These are phyloP conservation scores for Drosophila ustulata DNA, from an alignment of 2,888 invertebrate genomes.

Conservation along the genomic window DNA sequence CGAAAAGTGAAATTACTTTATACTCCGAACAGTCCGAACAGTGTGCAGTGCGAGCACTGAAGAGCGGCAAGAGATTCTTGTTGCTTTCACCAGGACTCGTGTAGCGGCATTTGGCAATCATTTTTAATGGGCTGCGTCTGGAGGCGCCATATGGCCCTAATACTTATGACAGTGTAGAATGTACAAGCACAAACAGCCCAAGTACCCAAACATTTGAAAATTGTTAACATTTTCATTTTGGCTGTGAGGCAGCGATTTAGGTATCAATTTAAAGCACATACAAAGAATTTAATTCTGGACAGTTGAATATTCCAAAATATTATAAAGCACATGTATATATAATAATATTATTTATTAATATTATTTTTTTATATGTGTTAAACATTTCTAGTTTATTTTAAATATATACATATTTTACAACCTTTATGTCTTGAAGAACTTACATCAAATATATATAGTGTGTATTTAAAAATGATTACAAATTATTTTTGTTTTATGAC, in stretches of 20 bases:
- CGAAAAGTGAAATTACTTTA: slow-evolving; percentile 73
- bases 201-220: slow-evolving; percentile 33
- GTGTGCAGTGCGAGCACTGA: not conserved
- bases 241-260: not conserved
- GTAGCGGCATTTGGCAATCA: slow-evolving; percentile 68
- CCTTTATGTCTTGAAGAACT: too few species aligned
- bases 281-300: too few species aligned
- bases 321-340: too few species aligned
- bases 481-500: too few species aligned
- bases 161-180: slow-evolving; percentile 32
- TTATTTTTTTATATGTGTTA: too few species aligned
- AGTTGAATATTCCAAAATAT: too few species aligned
- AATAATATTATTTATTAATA: too few species aligned
- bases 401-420: too few species aligned
- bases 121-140: slow-evolving; percentile 69
- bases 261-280: not conserved
- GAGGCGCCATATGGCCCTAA: slow-evolving; percentile 52
- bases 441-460: too few species aligned
- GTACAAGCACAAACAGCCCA: slow-evolving; percentile 11
- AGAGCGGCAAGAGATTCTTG: slow-evolving; percentile 15
- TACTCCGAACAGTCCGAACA: not conserved
- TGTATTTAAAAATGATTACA: too few species aligned
- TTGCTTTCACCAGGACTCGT: slow-evolving; percentile 30
- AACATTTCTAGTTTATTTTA: too few species aligned
- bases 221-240: slow-evolving; percentile 29